Conservation (phyloP, 2,113 vertebrate species). For the Amblyopsis rosae region DNA sequence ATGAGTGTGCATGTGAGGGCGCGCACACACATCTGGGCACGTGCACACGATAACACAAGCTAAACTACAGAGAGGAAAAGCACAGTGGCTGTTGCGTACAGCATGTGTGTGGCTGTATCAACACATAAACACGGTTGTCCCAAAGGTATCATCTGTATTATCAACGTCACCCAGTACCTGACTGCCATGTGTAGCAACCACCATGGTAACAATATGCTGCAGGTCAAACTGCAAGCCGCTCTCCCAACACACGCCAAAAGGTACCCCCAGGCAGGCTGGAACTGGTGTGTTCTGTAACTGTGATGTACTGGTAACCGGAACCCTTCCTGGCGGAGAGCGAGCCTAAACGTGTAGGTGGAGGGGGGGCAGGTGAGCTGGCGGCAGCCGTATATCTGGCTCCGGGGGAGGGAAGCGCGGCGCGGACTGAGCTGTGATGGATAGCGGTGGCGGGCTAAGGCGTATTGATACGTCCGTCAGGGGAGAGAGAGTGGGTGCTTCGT, state of each 20-base stretch:
- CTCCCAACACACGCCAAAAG: constrained; percentile 12
- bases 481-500: constrained; percentile 28
- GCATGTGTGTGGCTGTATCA: too few species aligned
- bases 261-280: constrained; percentile 6
- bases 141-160: constrained; percentile 36
- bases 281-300: constrained; percentile 52
- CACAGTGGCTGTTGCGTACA: too few species aligned
- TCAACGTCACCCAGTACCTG: constrained; percentile 24
- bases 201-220: constrained; percentile 59
- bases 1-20: background rate
- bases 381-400: constrained; percentile 55
- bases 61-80: too few species aligned
- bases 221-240: constrained; percentile 58
- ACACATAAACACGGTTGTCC: background rate
- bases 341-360: constrained; percentile 50
- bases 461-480: constrained; percentile 58
- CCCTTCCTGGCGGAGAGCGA: constrained; percentile 20
- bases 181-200: constrained; percentile 1
- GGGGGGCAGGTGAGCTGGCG: background rate
- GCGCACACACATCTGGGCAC: background rate
- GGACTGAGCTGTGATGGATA: constrained; percentile 56
- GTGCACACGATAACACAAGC: background rate
- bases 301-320: background rate
- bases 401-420: constrained; percentile 2
- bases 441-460: constrained; percentile 33